Evolutionary conservation across 2,888 invertebrate genomes (phyloP), one percentile per base, ranked within the genome.

Genomic region (Cordilura impudica): DNA sequence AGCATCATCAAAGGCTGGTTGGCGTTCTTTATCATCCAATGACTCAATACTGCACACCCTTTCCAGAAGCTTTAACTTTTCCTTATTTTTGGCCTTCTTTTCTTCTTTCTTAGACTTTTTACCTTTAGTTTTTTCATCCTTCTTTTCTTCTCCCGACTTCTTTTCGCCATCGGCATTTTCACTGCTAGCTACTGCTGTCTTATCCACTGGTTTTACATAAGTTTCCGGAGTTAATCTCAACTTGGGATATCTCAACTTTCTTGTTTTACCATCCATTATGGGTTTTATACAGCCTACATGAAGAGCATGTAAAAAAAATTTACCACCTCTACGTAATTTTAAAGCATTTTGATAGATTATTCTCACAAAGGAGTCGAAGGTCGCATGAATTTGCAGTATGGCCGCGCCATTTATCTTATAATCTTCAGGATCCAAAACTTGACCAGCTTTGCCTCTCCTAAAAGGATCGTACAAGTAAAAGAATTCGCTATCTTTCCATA

Each of bases 401-500:
- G 93, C 93, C 53, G 90, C 89, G 0, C 91, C 91, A 65, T 83
- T 83, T 14, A 83, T 83, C 6, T 85, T 90, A 60, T 84, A 87
- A 51, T 87, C 88, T 21, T 88, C 88, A 66, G 91, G 91, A 74
- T 91, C 86, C 0, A 92, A 90, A 23, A 91, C 89, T 73, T 88
- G 82, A 0, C 93, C 94, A 53, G 93, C 92, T 7, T 86, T 89
- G 10, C 92, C 92, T 1, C 94, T 90, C 4, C 93, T 91, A 82
- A 94, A 94, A 0, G 93, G 93, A 88, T 94, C 94, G 79, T 93
- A 93, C 21, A 92, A 89, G 84, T 93, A 94, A 84, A 88, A 93
- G 90, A 92, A 92, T 45, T 93, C 92, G 31, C 91, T 90, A 84
- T 94, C 93, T 18, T 91, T 90, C 94, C 94, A 94, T 10, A 94